A percentile compares a stretch with the other conserved stretches of the same genome.
phyloP scores from a whole-genome alignment of 2,113 vertebrate species.

The Isichthys henryi region DNA sequence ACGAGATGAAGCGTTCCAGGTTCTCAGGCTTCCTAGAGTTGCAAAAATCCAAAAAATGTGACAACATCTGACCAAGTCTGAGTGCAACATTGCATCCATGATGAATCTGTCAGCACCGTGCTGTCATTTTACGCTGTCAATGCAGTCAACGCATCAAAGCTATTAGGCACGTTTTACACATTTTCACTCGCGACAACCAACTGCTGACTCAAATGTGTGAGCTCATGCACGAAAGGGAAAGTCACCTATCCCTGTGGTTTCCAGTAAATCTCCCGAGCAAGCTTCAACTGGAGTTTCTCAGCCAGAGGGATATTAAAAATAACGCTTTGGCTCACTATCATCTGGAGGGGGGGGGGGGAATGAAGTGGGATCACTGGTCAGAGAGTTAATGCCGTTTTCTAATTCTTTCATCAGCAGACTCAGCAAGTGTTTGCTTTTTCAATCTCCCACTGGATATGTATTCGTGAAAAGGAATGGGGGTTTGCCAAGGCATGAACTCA shows the following conservation, averaged over 20 bases:
- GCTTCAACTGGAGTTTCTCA: constrained; percentile 3
- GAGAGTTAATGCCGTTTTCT: constrained; percentile 52
- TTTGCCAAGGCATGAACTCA: background rate
- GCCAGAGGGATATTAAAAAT: constrained; percentile 1
- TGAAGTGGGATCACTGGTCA: constrained; percentile 45
- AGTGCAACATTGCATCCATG: background rate
- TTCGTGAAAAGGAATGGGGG: background rate
- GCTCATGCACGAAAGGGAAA: constrained; percentile 19
- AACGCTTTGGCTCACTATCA: constrained; percentile 3
- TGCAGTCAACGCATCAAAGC: background rate
- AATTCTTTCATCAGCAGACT: constrained; percentile 48
- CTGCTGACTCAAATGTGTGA: background rate
- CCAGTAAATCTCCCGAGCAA: background rate
- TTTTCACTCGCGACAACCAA: background rate
- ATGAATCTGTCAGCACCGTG: background rate
- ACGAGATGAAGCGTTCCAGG: background rate
- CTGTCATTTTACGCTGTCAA: background rate
- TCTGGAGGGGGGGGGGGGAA: constrained; percentile 16
- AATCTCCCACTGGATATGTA: constrained; percentile 18
- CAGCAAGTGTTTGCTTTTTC: constrained; percentile 37
- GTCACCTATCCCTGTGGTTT: constrained; percentile 10
- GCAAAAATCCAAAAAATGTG: background rate
- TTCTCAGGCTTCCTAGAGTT: background rate
- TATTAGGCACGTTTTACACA: background rate
- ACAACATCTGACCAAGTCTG: background rate